Evolutionary conservation across 2,888 invertebrate genomes (phyloP), one percentile per base, ranked within the genome.

Genomic region (Argyra leucocephala): DNA sequence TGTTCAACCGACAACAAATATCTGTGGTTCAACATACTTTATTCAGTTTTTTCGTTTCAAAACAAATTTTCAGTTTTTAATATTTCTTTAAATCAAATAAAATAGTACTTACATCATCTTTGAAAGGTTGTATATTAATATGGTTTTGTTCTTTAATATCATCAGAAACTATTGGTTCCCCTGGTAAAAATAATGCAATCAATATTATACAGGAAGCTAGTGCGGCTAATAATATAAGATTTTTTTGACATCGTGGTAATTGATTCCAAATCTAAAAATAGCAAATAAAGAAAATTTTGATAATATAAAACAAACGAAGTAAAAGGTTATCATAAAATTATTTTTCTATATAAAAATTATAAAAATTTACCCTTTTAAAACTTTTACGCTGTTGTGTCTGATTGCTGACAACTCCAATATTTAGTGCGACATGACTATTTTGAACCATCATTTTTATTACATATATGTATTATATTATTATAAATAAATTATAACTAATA

Each of bases 161-260:
- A 22, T 71, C 71, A 7, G 71, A 63, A 15, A 72, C 68, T 31
- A 75, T 70, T 65, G 76, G 75, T 63, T 78, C 77, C 18, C 76
- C 76, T 70, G 84, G 85, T 66, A 87, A 76, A 71, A 86, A 81
- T 71, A 86, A 84, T 71, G 48, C 15, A 5, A 88, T 78, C 68
- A 86, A 76, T 63, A 85, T 85, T 69, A 86, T 78, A 69, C 83
- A 76, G 68, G 86, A 74, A 62, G 86, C 81, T 67, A 83, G 76
- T 67, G 85, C 69, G 66, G 84, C 74, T 71, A 89, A 85, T 73
- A 89, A 88, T 63, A 89, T 83, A 71, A 91, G 81, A 73, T 89
- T 91, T 70, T 89, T 85, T 76, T 93, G 93, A 74, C 92, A 85
- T 71, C 92, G 85, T 22, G 93, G 92, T 66, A 93, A 80, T 71